Conservation (phyloP, 1,140 invertebrate genomes). For the Drosophila neocordata region DNA sequence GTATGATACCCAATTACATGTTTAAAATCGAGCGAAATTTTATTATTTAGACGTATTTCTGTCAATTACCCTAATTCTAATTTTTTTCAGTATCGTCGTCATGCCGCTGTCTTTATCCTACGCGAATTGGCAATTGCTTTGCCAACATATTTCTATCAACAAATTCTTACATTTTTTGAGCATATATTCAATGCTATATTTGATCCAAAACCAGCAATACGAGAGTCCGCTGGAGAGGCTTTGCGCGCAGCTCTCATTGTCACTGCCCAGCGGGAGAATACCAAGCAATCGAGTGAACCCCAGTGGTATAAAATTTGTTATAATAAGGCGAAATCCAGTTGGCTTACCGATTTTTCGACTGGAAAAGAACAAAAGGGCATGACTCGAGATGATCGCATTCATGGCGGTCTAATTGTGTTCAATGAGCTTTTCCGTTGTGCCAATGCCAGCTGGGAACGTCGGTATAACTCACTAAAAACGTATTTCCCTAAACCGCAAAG, state of each 20-base stretch:
- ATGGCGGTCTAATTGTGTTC: constrained; percentile 95
- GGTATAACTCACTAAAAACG: constrained; percentile 88
- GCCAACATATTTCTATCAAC: constrained; percentile 99
- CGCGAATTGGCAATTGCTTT: constrained; percentile 97
- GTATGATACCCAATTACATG: too few species aligned
- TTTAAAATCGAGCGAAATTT: too few species aligned
- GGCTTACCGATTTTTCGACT: constrained; percentile 86
- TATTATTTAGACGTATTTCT: too few species aligned
- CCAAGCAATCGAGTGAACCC: constrained; percentile 94
- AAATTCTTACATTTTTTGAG: constrained; percentile 98
- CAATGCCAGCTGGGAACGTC: constrained; percentile 94
- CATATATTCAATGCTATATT: constrained; percentile 96
- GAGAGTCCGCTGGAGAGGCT: constrained; percentile 96
- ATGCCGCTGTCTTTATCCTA: constrained; percentile 95
- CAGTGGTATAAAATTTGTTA: constrained; percentile 97
- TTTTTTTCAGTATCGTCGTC: constrained; percentile 88
- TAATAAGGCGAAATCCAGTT: constrained; percentile 92
- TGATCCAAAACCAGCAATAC: constrained; percentile 95
- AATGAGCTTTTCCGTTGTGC: constrained; percentile 97
- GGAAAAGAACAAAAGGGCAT: constrained; percentile 89
- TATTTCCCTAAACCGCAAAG: constrained; percentile 81
- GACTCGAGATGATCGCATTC: constrained; percentile 94
- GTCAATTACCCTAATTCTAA: too few species aligned
- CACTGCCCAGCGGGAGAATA: constrained; percentile 95
- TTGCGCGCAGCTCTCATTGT: constrained; percentile 96